A percentile compares a stretch with the other conserved stretches of the same genome.
Conservation (phyloP, 2,888 invertebrate genomes). For the Phlogophora meticulosa region DNA sequence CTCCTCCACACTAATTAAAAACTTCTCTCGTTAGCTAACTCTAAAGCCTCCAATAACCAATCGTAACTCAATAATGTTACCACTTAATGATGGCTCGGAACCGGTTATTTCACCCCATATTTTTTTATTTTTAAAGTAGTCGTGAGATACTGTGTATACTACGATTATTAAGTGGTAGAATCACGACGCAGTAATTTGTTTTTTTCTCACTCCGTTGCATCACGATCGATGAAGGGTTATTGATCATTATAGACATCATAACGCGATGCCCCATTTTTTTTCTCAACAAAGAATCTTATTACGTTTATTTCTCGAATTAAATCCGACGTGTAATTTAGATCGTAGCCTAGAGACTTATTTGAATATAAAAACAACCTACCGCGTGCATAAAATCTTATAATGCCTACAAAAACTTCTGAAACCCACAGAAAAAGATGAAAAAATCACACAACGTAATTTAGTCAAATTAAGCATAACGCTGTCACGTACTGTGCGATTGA, state of each 20-base stretch:
- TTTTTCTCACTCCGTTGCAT: slow-evolving; percentile 75
- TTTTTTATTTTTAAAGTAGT: slow-evolving; percentile 88
- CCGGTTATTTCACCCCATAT: slow-evolving; percentile 64
- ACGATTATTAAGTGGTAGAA: slow-evolving; percentile 90
- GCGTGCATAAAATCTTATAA: slow-evolving; percentile 81
- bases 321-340: slow-evolving; percentile 71
- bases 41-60: neutral
- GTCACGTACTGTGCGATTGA: slow-evolving; percentile 82
- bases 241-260: slow-evolving; percentile 88
- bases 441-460: slow-evolving; percentile 77
- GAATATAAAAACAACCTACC: slow-evolving; percentile 79
- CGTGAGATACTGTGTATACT: slow-evolving; percentile 88
- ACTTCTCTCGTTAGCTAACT: slow-evolving; percentile 11
- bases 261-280: slow-evolving; percentile 76
- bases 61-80: slow-evolving; percentile 32
- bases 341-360: slow-evolving; percentile 67
- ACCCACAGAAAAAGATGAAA: slow-evolving; percentile 69
- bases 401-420: slow-evolving; percentile 70
- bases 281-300: slow-evolving; percentile 76
- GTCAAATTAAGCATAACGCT: slow-evolving; percentile 83
- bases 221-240: slow-evolving; percentile 86
- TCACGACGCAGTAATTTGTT: slow-evolving; percentile 84
- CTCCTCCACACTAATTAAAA: slow-evolving; percentile 12
- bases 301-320: slow-evolving; percentile 78
- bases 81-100: slow-evolving; percentile 56